These are phyloP conservation scores for Agrochola litura DNA, from an alignment of 2,888 invertebrate species.

Conservation along the genomic window DNA sequence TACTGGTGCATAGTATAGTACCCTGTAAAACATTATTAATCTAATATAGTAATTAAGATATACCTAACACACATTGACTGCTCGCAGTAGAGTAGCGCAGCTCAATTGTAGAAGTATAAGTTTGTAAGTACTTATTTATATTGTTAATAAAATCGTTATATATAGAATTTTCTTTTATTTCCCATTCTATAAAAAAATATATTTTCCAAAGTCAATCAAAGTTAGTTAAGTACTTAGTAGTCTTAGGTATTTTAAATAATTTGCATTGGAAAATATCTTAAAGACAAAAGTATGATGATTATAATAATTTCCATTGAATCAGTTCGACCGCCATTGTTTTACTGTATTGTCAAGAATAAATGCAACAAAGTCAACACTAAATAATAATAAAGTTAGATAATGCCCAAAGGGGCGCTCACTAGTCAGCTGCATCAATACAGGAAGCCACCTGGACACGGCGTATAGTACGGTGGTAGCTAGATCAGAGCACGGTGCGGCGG, in stretches of 20 bases:
- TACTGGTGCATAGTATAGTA: constrained; percentile 83
- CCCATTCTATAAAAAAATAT: not conserved
- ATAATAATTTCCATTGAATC: constrained; percentile 1
- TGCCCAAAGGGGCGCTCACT: not conserved
- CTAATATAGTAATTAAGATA: constrained; percentile 71
- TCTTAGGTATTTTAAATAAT: not conserved
- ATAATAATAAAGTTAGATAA: not conserved
- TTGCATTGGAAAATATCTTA: not conserved
- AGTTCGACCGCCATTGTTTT: not conserved
- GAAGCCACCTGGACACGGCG: not conserved
- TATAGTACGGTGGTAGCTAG: not conserved
- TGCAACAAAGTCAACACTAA: not conserved
- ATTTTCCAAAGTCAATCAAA: not conserved
- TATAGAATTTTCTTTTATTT: constrained; percentile 78
- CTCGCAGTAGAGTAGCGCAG: constrained; percentile 90
- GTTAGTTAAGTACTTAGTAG: not conserved
- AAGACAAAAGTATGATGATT: not conserved
- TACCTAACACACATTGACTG: constrained; percentile 85
- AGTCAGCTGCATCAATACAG: not conserved
- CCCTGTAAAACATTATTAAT: constrained; percentile 69
- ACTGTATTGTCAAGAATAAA: not conserved
- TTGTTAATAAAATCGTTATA: constrained; percentile 91
- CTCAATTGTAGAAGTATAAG: constrained; percentile 89
- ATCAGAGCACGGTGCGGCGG: no score
- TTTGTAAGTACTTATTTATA: constrained; percentile 90